These are phyloP conservation scores for Syrmaticus mikado DNA, from an alignment of 2,113 vertebrate species.

Conservation along the genomic window DNA sequence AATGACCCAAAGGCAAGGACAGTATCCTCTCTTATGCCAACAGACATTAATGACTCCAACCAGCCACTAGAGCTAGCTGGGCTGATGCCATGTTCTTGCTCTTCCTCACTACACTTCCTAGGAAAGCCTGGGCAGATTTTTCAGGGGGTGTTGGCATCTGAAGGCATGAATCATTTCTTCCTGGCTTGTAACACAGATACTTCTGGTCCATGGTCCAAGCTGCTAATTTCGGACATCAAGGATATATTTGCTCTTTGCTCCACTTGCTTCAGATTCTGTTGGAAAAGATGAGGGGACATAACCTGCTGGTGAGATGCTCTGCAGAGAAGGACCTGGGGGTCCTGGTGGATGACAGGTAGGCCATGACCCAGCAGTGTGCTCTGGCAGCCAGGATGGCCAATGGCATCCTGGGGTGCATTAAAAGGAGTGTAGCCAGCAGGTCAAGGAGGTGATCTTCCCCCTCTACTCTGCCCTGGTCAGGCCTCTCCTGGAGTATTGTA, in stretches of 20 bases:
- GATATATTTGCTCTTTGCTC: background rate
- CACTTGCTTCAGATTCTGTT: background rate
- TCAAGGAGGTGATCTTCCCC: too few relatives aligned
- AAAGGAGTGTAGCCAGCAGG: too few relatives aligned
- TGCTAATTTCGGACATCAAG: background rate
- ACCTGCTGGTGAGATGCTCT: too few relatives aligned
- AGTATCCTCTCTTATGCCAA: background rate
- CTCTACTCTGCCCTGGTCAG: too few relatives aligned
- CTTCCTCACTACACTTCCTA: background rate
- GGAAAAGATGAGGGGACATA: background rate
- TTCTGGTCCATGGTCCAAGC: background rate
- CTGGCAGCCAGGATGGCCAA: too few relatives aligned
- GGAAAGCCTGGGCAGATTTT: background rate
- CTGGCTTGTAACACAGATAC: background rate
- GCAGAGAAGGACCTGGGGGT: too few relatives aligned
- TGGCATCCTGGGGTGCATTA: too few relatives aligned
- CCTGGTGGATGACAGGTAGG: too few relatives aligned
- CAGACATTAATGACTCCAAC: background rate
- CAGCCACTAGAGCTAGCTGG: background rate
- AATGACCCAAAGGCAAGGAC: background rate
- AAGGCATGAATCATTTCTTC: background rate
- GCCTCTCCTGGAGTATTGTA: too few relatives aligned
- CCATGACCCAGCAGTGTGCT: too few relatives aligned
- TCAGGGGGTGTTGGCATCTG: background rate
- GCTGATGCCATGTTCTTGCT: background rate